Evolutionary conservation across 1,140 invertebrate genomes (phyloP), one percentile per base, ranked within the genome.

Genomic region (Neodiprion fabricii): DNA sequence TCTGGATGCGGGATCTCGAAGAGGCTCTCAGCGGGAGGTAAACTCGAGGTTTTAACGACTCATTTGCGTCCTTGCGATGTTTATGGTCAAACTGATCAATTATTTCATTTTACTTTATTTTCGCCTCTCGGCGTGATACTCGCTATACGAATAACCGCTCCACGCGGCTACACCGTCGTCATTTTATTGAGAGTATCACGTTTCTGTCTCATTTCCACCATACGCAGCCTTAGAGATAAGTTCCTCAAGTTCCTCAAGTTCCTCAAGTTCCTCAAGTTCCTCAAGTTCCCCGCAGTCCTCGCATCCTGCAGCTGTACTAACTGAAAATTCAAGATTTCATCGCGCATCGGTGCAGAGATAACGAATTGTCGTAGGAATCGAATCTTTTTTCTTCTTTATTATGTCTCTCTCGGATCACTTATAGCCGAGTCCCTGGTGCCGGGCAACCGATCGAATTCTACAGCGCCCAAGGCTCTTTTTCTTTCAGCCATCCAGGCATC

Each of bases 61-160:
- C 81, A 82, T 82, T 82, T 82, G 79, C 78, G 81, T 82, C 81
- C 49, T 48, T 40, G 11, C 12, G 71, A 80, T 78, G 72, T 82
- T 82, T 82, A 82, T 78, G 78, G 79, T 68, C 72, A 65, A 74
- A 14, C 78, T 81, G 81, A 82, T 82, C 81, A 81, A 82, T 82
- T 81, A 81, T 82, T 81, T 82, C 77, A 81, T 82, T 82, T 82
- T 77, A 82, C 75, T 82, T 82, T 81, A 80, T 80, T 74, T 74
- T 67, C 21, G 48, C 71, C 50, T 72, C 74, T 53, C 48, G 17
- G 47, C 68, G 67, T 10, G 17, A 21, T 21, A 21, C 17, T 21
- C 17, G 17, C 17, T 21, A 21, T 21, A 21, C 17, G 17, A 21
- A 21, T 21, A 21, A 21, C 17, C 17, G 17, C 17, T 21, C 17